Percentiles rank a stretch among this genome's conserved stretches.
Evolutionary conservation across 2,113 vertebrate species (phyloP).

Genomic region (Trogon melanurus): DNA sequence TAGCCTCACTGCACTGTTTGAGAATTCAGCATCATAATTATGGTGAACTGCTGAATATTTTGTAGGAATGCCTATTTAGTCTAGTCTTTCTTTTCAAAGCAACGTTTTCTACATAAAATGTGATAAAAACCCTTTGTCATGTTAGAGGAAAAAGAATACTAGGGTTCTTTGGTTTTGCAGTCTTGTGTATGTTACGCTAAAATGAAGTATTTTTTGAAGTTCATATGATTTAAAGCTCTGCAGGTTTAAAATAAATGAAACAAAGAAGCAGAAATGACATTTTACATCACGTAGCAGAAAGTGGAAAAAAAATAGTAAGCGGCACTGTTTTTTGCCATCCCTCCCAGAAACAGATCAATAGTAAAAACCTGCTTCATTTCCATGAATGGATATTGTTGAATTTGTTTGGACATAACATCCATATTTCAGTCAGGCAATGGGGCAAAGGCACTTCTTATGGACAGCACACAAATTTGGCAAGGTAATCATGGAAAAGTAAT

Average conservation of each 20-base stretch:
- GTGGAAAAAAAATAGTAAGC: not conserved
- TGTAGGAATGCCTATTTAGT: not conserved
- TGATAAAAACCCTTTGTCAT: not conserved
- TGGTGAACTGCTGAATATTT: not conserved
- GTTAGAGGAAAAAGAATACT: not conserved
- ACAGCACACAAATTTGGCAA: not conserved
- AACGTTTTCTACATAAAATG: not conserved
- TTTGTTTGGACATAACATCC: slow-evolving; percentile 27
- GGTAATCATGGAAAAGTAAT: not conserved
- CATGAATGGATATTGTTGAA: not conserved
- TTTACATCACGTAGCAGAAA: not conserved
- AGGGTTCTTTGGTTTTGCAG: not conserved
- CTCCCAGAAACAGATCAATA: slow-evolving; percentile 36
- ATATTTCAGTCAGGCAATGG: not conserved
- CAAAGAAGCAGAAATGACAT: not conserved
- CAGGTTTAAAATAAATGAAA: not conserved
- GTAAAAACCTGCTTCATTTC: slow-evolving; percentile 24
- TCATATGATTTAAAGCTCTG: not conserved
- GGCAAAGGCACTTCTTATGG: not conserved
- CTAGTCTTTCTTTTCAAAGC: not conserved
- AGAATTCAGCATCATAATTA: not conserved
- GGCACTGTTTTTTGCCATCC: not conserved
- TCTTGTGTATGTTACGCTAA: not conserved
- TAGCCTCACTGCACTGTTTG: not conserved
- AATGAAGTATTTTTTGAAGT: not conserved